These are phyloP conservation scores for Aurelia sp. DNA, from an alignment of 30 jellyfish, hydroid and myxozoan genomes.

Conservation along the genomic window DNA sequence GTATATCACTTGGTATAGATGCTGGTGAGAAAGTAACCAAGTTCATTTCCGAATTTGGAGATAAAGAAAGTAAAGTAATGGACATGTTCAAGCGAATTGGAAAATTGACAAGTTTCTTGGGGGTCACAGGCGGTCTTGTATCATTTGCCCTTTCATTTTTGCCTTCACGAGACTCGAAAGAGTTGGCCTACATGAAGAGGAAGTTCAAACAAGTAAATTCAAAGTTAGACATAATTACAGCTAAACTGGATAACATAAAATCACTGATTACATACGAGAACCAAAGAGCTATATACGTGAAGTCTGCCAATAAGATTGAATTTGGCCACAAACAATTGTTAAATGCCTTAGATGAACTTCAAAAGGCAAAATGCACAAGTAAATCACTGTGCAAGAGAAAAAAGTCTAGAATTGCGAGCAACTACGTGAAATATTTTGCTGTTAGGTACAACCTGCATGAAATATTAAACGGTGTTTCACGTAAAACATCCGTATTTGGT, in stretches of 20 bases:
- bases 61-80: background rate
- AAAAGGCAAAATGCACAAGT: background rate
- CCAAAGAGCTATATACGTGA: background rate
- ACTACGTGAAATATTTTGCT: background rate
- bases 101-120: constrained; percentile 16
- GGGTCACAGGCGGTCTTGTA: constrained; percentile 15
- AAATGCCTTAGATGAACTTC: background rate
- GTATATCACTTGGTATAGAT: too few species aligned
- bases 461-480: constrained; percentile 7
- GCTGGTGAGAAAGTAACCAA: too few species aligned
- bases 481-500: background rate
- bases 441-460: background rate
- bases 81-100: background rate
- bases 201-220: constrained; percentile 15
- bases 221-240: constrained; percentile 4
- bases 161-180: constrained; percentile 18
- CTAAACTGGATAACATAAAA: constrained; percentile 9
- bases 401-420: background rate
- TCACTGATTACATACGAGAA: background rate
- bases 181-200: constrained; percentile 14
- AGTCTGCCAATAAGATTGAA: background rate
- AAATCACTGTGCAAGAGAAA: background rate
- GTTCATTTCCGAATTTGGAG: too few species aligned
- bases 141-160: constrained; percentile 4
- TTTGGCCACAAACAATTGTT: constrained; percentile 18